Conservation (phyloP, 2,888 invertebrate genomes). For the Argyra leucocephala region DNA sequence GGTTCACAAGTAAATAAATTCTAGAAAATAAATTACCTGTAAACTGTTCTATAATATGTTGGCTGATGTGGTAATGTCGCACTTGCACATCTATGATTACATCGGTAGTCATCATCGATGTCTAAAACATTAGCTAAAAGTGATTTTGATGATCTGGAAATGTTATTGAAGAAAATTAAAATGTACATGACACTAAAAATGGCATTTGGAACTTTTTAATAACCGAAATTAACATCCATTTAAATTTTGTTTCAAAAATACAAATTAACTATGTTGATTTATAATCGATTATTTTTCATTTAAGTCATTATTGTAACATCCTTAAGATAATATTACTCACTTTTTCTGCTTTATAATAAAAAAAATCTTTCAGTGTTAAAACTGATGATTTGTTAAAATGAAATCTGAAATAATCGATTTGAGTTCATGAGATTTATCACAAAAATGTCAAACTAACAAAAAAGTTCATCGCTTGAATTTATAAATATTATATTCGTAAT, state of each 20-base stretch:
- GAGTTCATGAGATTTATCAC: too few species aligned
- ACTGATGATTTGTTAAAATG: too few species aligned
- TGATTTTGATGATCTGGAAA: constrained; percentile 74
- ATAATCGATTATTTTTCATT: neutral
- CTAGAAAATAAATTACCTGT: constrained; percentile 46
- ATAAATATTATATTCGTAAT: too few species aligned
- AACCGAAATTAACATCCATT: too few species aligned
- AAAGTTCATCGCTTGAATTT: too few species aligned
- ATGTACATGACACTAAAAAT: neutral
- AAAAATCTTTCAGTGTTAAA: too few species aligned
- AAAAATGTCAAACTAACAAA: too few species aligned
- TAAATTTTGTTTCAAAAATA: neutral
- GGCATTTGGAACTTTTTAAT: neutral
- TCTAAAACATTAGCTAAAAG: constrained; percentile 92
- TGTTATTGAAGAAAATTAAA: neutral
- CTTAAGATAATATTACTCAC: too few species aligned
- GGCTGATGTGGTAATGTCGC: constrained; percentile 49
- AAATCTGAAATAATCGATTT: too few species aligned
- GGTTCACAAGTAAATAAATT: neutral
- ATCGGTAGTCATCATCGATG: constrained; percentile 91
- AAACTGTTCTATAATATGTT: constrained; percentile 62
- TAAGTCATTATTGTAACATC: too few species aligned
- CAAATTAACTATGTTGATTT: neutral
- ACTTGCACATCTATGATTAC: constrained; percentile 55
- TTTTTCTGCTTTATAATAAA: too few species aligned